Evolutionary conservation across 2,797 vertebrate genomes (phyloP), one percentile per base, ranked within the genome.

Genomic region (Cygnus olor): DNA sequence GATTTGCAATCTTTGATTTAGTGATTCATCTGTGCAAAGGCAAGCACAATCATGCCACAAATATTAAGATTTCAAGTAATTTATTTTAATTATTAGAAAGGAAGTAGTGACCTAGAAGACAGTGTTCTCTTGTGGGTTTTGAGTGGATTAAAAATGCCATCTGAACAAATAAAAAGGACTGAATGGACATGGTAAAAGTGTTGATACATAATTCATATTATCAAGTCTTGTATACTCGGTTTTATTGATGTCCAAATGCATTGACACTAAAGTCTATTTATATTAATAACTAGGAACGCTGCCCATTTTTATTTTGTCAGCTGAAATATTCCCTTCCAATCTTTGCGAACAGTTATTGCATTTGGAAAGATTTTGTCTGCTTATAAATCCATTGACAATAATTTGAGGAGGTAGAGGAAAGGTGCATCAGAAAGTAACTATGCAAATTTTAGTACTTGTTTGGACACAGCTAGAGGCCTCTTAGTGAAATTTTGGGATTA

Each of bases 371-470:
- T 54, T 95, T 74, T 36, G 36, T 93, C 60, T 77, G 71, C 28
- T 96, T 90, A 68, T 93, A 85, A 96, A 84, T 5, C 44, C 30
- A 73, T 78, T 93, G 84, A 82, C 73, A 86, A 90, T 44, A 85
- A 42, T 80, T 57, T 74, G 40, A 80, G 44, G 16, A 4, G 6
- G 15, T 36, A 66, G 42, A 90, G 61, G 40, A 92, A 89, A 80
- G 32, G 17, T 45, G 24, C 14, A 15, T 44, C 38, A 80, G 25
- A 65, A 81, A 72, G 19, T 18, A 90, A 40, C 27, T 70, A 13
- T 24, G 18, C 76, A 53, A 56, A 51, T 65, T 56, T 80, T 88
- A 38, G 15, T 64, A 71, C 19, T 45, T 72, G 45, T 86, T 74
- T 64, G 60, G 61, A 49, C 21, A 70, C 47, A 81, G 24, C 32